phyloP scores from a whole-genome alignment of 2,888 invertebrate genomes.

The Parochlus steinenii region DNA sequence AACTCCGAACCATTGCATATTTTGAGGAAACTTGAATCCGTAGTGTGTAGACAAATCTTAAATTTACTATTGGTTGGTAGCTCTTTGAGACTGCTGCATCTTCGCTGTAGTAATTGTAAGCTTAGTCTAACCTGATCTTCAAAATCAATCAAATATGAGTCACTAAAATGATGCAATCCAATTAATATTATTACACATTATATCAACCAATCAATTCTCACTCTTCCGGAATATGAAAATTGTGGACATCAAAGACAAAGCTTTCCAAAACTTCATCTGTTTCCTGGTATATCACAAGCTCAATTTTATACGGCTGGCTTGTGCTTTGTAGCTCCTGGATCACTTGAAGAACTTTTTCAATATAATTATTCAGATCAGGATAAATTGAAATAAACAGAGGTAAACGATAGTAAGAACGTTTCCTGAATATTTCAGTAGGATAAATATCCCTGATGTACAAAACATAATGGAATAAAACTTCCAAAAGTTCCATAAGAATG shows the following conservation, averaged over 20 bases:
- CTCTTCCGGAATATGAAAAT: too few relatives aligned
- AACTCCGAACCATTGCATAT: too few relatives aligned
- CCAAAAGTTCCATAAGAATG: slow-evolving; percentile 24
- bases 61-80: too few relatives aligned
- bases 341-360: slow-evolving; percentile 20
- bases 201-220: too few relatives aligned
- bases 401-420: slow-evolving; percentile 24
- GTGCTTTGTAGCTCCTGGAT: slow-evolving; percentile 19
- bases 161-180: too few relatives aligned
- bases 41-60: too few relatives aligned
- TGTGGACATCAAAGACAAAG: slow-evolving; percentile 16
- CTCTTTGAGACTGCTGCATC: too few relatives aligned
- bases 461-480: slow-evolving; percentile 25
- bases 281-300: slow-evolving; percentile 21
- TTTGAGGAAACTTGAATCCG: too few relatives aligned
- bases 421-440: slow-evolving; percentile 25
- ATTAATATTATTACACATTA: too few relatives aligned
- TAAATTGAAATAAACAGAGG: slow-evolving; percentile 23
- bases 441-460: slow-evolving; percentile 24
- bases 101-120: too few relatives aligned
- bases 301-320: slow-evolving; percentile 19
- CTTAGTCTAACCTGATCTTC: too few relatives aligned
- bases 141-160: too few relatives aligned
- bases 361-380: slow-evolving; percentile 24
- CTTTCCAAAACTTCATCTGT: slow-evolving; percentile 16